These are phyloP conservation scores for Drosophila takahashii DNA, from an alignment of 1,140 invertebrate genomes.

Conservation along the genomic window DNA sequence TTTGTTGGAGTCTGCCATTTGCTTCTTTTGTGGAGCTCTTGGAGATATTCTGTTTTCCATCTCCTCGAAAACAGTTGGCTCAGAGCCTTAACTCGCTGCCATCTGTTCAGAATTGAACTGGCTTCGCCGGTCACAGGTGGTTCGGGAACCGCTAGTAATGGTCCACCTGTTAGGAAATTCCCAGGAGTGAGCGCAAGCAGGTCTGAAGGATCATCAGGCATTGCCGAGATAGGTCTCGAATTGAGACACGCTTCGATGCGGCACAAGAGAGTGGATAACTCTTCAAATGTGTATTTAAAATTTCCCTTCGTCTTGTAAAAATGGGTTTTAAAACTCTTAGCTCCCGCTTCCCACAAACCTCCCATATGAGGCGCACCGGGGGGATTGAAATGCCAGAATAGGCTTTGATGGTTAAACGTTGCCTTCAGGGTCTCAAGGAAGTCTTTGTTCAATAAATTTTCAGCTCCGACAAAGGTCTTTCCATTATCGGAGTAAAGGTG, in stretches of 20 bases:
- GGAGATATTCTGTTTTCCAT: neutral
- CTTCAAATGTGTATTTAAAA: neutral
- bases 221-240: too few species aligned
- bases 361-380: too few species aligned
- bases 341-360: too few species aligned
- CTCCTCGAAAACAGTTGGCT: neutral
- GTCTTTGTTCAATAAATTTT: neutral
- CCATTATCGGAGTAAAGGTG: neutral
- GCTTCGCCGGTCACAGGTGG: neutral
- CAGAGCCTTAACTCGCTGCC: neutral
- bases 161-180: too few species aligned
- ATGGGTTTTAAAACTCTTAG: too few species aligned
- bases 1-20: neutral
- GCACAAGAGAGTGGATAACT: neutral
- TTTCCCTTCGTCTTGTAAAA: too few species aligned
- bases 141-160: too few species aligned
- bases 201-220: too few species aligned
- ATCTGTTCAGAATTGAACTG: neutral
- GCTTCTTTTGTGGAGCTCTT: neutral
- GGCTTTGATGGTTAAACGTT: too few species aligned
- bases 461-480: conserved; percentile 1
- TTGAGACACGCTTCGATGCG: neutral
- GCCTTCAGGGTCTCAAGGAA: too few species aligned
- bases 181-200: too few species aligned
- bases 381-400: too few species aligned